Percentiles rank a stretch among this genome's conserved stretches.
Conservation (phyloP, 2,113 vertebrate genomes). For the Trinectes maculatus region DNA sequence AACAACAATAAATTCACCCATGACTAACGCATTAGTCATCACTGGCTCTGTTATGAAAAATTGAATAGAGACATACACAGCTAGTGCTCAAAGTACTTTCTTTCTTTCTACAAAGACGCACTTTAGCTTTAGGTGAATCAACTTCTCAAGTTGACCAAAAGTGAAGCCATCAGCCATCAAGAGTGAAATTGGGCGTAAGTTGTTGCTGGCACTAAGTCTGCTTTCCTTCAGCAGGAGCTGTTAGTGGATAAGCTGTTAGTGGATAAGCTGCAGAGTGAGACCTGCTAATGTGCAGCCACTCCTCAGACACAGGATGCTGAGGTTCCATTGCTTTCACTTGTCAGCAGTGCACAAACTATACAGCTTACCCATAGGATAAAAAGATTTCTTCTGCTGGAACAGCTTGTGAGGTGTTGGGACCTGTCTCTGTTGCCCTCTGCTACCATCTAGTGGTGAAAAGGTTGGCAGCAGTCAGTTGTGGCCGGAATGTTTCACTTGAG, state of each 20-base stretch:
- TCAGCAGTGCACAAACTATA: not conserved
- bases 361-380: not conserved
- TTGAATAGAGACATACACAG: too few relatives aligned
- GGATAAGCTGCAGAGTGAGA: not conserved
- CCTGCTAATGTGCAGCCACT: not conserved
- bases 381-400: not conserved
- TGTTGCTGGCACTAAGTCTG: slow-evolving; percentile 7
- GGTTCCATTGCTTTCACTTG: not conserved
- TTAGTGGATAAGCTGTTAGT: too few relatives aligned
- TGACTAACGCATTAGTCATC: too few relatives aligned
- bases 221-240: not conserved
- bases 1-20: too few relatives aligned
- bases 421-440: not conserved
- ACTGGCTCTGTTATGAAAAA: too few relatives aligned
- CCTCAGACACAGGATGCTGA: not conserved
- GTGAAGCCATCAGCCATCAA: too few relatives aligned
- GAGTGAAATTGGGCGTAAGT: not conserved
- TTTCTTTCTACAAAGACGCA: too few relatives aligned
- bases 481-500: not conserved
- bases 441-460: slow-evolving; percentile 48
- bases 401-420: not conserved
- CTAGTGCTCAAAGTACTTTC: too few relatives aligned
- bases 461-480: not conserved
- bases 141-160: not conserved
- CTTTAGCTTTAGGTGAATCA: not conserved